Evolutionary conservation across 2,797 vertebrate species (phyloP).

Genomic region (Synaphobranchus kaupii): DNA sequence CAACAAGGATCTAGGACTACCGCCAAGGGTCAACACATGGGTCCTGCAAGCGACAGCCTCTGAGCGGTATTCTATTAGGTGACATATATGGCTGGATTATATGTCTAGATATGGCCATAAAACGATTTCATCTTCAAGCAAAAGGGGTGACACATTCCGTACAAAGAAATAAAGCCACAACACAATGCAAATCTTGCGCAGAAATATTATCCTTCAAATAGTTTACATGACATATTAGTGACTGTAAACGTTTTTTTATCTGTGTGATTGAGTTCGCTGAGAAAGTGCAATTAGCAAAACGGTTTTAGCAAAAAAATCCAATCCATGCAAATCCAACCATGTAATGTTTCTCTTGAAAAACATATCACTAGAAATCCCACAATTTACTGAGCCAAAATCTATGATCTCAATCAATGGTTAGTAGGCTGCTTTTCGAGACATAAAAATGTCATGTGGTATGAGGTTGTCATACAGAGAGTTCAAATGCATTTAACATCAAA

Average conservation of each 20-base stretch:
- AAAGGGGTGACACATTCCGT: constrained; percentile 8
- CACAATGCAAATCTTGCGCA: constrained; percentile 39
- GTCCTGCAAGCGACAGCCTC: constrained; percentile 46
- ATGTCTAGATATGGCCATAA: constrained; percentile 40
- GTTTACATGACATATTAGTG: background rate
- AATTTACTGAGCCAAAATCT: too few species aligned
- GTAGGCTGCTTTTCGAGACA: too few species aligned
- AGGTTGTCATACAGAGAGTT: too few species aligned
- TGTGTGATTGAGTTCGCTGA: background rate
- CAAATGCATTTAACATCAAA: too few species aligned
- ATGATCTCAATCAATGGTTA: background rate
- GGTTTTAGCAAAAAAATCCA: background rate
- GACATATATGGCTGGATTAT: constrained; percentile 48
- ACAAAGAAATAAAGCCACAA: constrained; percentile 28
- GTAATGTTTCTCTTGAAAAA: too few species aligned
- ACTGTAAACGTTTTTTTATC: background rate
- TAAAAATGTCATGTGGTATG: too few species aligned
- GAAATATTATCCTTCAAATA: constrained; percentile 21
- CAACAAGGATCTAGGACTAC: constrained; percentile 62
- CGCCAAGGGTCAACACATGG: constrained; percentile 68
- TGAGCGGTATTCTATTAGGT: constrained; percentile 48
- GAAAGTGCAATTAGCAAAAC: background rate
- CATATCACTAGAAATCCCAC: too few species aligned
- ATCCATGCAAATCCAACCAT: too few species aligned
- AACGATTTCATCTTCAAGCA: constrained; percentile 40